Base-by-base conservation (phyloP, 1,140 invertebrate species). In the Pentalonia nigronervosa region DNA sequence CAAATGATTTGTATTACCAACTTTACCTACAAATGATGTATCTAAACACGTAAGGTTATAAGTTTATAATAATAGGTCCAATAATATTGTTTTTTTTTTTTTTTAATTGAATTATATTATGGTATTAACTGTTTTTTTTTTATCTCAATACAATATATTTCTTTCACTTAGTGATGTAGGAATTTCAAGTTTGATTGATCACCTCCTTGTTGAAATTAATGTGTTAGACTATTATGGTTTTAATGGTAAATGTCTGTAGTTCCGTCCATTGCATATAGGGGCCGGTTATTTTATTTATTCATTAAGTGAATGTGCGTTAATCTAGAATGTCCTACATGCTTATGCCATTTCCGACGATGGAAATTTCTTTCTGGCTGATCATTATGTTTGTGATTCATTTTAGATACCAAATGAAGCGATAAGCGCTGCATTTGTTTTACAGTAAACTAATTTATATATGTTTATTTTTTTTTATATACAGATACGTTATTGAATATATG, bases 221-320 rank as follows among this genome's bases (percentile, higher is more conserved):
- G 14, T 67, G 30, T 67, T 67, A 30, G 14, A 67, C 60, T n/a
- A n/a, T 67, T 67, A 14, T 30, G 60, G 11, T 14, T 67, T 67
- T 67, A 67, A 67, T 67, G 60, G 60, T 67, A 67, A 67, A 67
- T 67, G 60, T 67, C 60, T 67, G 60, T 67, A 67, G 60, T 67
- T 67, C 30, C 60, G 4, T 67, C 14, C 60, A 30, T 60, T 60
- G 30, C 25, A 60, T 30, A 60, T 60, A 67, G 60, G 60, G 11
- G 14, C 60, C n/a, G 60, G 60, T 67, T 67, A 14, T 67, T 67
- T n/a, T 67, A 67, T 67, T 67, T 67, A 67, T n/a, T 67, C 30
- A 67, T 67, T 67, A 67, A 67, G 60, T 11, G 60, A 67, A 67
- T n/a, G 60, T 67, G 9, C 60, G 60, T 67, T 67, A 67, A 30